phyloP scores from a whole-genome alignment of 2,797 vertebrate genomes.

The Parauchenoglanis ngamensis region DNA sequence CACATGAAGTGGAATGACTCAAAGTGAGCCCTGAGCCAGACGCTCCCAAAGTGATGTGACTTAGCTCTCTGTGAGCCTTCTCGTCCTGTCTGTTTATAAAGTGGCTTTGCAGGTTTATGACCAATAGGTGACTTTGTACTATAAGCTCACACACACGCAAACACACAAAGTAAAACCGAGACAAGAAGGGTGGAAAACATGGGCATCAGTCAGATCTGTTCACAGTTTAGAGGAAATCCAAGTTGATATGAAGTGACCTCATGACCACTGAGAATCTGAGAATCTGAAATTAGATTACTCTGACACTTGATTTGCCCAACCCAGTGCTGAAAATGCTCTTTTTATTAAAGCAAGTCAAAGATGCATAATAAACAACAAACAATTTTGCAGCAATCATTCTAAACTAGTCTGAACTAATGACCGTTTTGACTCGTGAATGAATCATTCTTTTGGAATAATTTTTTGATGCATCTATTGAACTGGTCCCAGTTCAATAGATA shows the following conservation, averaged over 20 bases:
- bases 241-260: not conserved
- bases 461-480: too few relatives aligned
- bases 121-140: conserved; percentile 62
- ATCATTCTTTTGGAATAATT: not conserved
- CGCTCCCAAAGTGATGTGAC: conserved; percentile 45
- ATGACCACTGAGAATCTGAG: not conserved
- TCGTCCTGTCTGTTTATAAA: conserved; percentile 44
- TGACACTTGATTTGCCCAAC: not conserved
- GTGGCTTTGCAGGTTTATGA: conserved; percentile 51
- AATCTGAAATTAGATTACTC: too few relatives aligned
- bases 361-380: not conserved
- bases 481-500: not conserved
- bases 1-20: conserved; percentile 2
- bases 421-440: not conserved
- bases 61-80: conserved; percentile 46
- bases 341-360: not conserved
- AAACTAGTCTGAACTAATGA: not conserved
- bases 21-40: conserved; percentile 10
- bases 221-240: not conserved
- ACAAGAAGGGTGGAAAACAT: conserved; percentile 9
- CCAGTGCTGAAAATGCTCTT: not conserved
- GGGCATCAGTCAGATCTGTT: not conserved
- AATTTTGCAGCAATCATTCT: not conserved
- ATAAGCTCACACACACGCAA: conserved; percentile 15
- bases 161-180: conserved; percentile 10